Base-by-base conservation (phyloP, 1,140 invertebrate genomes). In the Thaumetopoea pityocampa region DNA sequence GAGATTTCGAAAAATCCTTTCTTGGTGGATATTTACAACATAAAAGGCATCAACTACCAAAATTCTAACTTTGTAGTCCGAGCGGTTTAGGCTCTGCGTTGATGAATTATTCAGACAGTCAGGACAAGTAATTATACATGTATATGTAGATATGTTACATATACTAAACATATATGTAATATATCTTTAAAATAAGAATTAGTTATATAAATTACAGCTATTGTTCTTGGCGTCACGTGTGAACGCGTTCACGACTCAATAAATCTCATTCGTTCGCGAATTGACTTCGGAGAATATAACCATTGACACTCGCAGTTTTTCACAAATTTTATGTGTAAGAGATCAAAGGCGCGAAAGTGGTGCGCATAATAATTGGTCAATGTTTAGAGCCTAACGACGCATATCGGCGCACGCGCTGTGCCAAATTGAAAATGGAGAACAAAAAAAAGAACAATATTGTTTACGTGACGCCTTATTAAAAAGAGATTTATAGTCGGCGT, bases 401-500 rank as follows among this genome's bases (percentile, higher is more conserved):
- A 51, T 32, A 41, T 11, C 36, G n/a, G 49, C 40, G 40, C 29
- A 33, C 41, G 29, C 34, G 41, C 52, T 45, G 38, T 58, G 69
- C 57, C 68, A 72, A 74, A 68, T 56, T 62, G 32, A 53, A 63
- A 55, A 27, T 33, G 32, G 33, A n/a, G n/a, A n/a, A n/a, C 5
- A 14, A 41, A 24, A 40, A 32, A 48, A 57, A 58, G 44, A 52
- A 53, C 52, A n/a, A n/a, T n/a, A 68, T 62, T 63, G 60, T 73
- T 73, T 73, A 62, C 67, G 45, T 52, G 55, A 71, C 53, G 44
- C 54, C 66, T 67, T 74, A 73, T 77, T 77, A 67, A 57, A 28
- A 53, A 50, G 20, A 67, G 68, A 74, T 78, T 72, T 72, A 74
- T 58, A 32, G 50, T 40, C 55, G 53, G 51, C 55, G 20, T 48